A percentile compares a stretch with the other conserved stretches of the same genome.
phyloP scores from a whole-genome alignment of 2,888 invertebrate species.

The Tachystola acroxantha region DNA sequence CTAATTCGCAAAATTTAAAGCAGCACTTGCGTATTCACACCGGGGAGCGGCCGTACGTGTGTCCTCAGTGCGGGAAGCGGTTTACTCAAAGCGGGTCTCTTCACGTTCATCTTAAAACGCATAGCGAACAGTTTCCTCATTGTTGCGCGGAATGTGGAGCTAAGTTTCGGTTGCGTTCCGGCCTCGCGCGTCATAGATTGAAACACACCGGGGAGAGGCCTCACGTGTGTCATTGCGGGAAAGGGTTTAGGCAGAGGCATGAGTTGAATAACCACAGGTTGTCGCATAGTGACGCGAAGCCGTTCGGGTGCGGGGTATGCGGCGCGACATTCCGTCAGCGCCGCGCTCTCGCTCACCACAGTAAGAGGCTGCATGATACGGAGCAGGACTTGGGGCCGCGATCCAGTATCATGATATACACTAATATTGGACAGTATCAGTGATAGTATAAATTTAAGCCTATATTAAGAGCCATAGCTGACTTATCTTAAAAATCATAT shows the following conservation, averaged over 20 bases:
- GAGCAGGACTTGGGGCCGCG: constrained; percentile 8
- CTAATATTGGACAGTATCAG: constrained; percentile 14
- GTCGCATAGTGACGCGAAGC: constrained; percentile 73
- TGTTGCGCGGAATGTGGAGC: constrained; percentile 80
- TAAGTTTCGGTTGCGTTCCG: constrained; percentile 77
- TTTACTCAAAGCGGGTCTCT: constrained; percentile 83
- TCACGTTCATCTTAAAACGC: constrained; percentile 80
- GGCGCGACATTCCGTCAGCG: constrained; percentile 39
- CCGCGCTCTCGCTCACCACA: constrained; percentile 48
- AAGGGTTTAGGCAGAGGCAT: constrained; percentile 77
- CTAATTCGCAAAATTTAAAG: constrained; percentile 78
- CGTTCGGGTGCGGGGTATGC: constrained; percentile 75
- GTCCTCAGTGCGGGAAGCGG: constrained; percentile 78
- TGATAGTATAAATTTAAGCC: constrained; percentile 2
- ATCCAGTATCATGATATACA: constrained; percentile 6
- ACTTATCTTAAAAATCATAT: too few species aligned
- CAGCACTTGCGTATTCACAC: constrained; percentile 80
- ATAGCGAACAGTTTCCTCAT: constrained; percentile 75
- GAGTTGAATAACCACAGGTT: constrained; percentile 75
- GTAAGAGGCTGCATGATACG: constrained; percentile 58
- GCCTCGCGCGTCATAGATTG: constrained; percentile 75
- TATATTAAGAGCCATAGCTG: too few species aligned
- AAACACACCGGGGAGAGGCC: constrained; percentile 81
- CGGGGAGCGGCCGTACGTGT: constrained; percentile 77
- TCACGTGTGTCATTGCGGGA: constrained; percentile 77